These are phyloP conservation scores for Poeciliopsis prolifica DNA, from an alignment of 2,113 vertebrate species.

Conservation along the genomic window DNA sequence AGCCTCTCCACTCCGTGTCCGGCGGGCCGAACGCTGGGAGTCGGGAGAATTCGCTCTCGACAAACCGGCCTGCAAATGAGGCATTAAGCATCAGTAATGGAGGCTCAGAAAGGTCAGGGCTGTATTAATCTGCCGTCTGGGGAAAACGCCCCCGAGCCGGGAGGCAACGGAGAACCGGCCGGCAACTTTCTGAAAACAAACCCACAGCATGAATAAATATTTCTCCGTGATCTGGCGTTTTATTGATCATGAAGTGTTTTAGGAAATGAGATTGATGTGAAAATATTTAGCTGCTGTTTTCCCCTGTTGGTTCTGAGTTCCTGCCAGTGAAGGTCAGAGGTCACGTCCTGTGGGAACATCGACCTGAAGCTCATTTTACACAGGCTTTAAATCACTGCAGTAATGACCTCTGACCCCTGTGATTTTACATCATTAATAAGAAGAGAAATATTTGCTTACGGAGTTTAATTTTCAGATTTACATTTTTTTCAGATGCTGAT, in stretches of 20 bases:
- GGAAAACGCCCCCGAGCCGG: conserved; percentile 60
- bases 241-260: conserved; percentile 67
- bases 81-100: conserved; percentile 74
- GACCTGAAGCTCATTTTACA: neutral
- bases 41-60: conserved; percentile 61
- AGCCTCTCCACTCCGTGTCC: conserved; percentile 9
- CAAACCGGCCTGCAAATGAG: conserved; percentile 75
- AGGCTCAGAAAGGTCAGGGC: conserved; percentile 71
- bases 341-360: conserved; percentile 43
- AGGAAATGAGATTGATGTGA: conserved; percentile 66
- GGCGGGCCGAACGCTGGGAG: conserved; percentile 35
- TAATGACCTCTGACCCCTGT: neutral
- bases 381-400: neutral
- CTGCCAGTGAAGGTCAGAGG: conserved; percentile 30
- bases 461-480: neutral
- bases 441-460: neutral
- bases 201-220: conserved; percentile 70
- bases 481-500: neutral
- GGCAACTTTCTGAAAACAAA: conserved; percentile 60
- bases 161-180: conserved; percentile 12
- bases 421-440: neutral
- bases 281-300: conserved; percentile 40
- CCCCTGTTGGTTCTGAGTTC: conserved; percentile 5
- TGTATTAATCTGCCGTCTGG: conserved; percentile 74
- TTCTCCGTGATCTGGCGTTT: conserved; percentile 27